Conservation (phyloP, 2,113 vertebrate species). For the Plectropomus leopardus region DNA sequence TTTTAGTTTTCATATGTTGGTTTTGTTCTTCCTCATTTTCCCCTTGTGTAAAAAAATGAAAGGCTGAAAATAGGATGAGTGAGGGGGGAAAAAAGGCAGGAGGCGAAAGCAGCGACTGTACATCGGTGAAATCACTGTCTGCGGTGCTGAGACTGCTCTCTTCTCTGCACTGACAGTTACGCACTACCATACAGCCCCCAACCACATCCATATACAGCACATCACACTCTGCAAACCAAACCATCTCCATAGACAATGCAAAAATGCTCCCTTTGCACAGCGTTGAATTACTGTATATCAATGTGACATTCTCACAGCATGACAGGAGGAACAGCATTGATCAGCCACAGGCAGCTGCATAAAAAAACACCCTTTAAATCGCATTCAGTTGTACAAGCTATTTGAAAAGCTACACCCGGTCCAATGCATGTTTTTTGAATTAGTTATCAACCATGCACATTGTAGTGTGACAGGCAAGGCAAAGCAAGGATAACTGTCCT, state of each 20-base stretch:
- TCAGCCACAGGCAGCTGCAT: slow-evolving; percentile 73
- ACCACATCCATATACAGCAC: slow-evolving; percentile 72
- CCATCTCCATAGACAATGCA: slow-evolving; percentile 42
- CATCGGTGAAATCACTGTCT: slow-evolving; percentile 67
- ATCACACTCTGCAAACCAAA: slow-evolving; percentile 69
- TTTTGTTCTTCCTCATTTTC: slow-evolving; percentile 84
- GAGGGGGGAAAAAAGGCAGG: slow-evolving; percentile 46
- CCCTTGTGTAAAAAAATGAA: slow-evolving; percentile 83
- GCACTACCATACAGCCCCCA: slow-evolving; percentile 38
- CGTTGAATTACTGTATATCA: slow-evolving; percentile 53
- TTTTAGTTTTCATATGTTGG: slow-evolving; percentile 84
- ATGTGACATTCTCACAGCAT: slow-evolving; percentile 56
- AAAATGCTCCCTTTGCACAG: slow-evolving; percentile 23
- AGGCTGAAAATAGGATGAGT: slow-evolving; percentile 79
- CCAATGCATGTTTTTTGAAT: slow-evolving; percentile 77
- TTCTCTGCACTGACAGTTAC: slow-evolving; percentile 71
- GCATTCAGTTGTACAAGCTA: slow-evolving; percentile 64
- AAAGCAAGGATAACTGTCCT: slow-evolving; percentile 66
- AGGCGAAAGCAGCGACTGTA: slow-evolving; percentile 60
- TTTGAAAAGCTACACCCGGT: slow-evolving; percentile 64
- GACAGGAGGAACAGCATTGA: slow-evolving; percentile 70
- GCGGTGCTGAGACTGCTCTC: slow-evolving; percentile 60
- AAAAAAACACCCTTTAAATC: slow-evolving; percentile 69
- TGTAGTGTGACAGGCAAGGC: slow-evolving; percentile 71
- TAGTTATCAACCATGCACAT: slow-evolving; percentile 76